phyloP scores from a whole-genome alignment of 2,797 vertebrate genomes.

The Nyctibius grandis region DNA sequence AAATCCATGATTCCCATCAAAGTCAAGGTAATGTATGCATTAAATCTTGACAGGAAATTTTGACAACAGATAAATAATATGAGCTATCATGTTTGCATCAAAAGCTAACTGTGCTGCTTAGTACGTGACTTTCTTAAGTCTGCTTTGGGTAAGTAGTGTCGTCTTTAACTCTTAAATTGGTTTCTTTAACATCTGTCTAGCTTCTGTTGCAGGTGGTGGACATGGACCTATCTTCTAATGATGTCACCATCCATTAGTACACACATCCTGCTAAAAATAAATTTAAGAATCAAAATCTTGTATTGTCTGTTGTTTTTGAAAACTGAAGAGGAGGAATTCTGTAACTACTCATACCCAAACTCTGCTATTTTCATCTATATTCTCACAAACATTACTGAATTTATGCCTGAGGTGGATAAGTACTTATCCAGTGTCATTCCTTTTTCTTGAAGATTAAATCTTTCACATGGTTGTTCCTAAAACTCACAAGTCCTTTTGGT shows the following conservation, averaged over 20 bases:
- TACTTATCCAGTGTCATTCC: background rate
- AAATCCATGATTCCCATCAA: background rate
- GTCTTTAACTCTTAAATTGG: constrained; percentile 51
- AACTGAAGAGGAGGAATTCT: constrained; percentile 71
- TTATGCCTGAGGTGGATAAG: background rate
- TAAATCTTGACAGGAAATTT: background rate
- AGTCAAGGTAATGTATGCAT: background rate
- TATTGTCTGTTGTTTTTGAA: constrained; percentile 81
- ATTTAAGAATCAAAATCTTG: constrained; percentile 79
- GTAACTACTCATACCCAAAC: constrained; percentile 70
- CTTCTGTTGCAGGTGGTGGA: constrained; percentile 87
- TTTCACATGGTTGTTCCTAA: background rate
- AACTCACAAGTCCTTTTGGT: background rate
- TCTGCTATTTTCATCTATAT: background rate
- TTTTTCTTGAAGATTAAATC: background rate
- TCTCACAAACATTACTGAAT: background rate
- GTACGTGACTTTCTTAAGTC: constrained; percentile 43
- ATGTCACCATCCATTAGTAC: constrained; percentile 76
- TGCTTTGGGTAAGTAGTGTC: constrained; percentile 70
- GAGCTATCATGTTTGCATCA: background rate
- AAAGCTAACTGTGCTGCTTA: constrained; percentile 27
- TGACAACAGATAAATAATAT: background rate
- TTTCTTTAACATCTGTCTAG: constrained; percentile 81
- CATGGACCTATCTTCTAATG: constrained; percentile 77
- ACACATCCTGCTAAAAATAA: constrained; percentile 82